Base-by-base conservation (phyloP, 2,797 vertebrate genomes). In the Galago senegalensis region DNA sequence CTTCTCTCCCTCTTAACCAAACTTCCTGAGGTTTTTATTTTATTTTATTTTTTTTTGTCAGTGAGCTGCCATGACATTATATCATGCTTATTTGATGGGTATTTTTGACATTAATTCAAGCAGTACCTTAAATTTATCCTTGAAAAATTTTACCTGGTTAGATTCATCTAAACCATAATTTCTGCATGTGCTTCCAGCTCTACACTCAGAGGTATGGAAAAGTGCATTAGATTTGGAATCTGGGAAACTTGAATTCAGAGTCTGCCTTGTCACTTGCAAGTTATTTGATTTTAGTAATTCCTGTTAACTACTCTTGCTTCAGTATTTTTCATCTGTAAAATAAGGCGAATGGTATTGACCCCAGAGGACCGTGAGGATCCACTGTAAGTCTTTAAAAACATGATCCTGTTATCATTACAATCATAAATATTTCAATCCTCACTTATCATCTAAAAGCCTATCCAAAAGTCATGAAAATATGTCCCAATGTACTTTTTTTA, bases 131-230 rank as follows among this genome's bases (percentile, higher is more conserved):
- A 85, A 70, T 93, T 72, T 63, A 87, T 75, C 70, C 11, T 61
- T 80, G 76, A 69, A 81, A 79, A 60, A 60, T 88, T 86, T 89
- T 17, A 96, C 14, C 16, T 43, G 61, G 20, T 81, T 76, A 84
- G 65, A 93, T 83, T 83, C 56, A 91, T 63, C 81, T 89, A 91
- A 94, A 77, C 27, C n/a, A 21, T 40, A 49, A 63, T 58, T 93
- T 95, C 11, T 80, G 12, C 7, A 34, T 18, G 37, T 70, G 5
- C 7, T 92, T 94, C 89, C 70, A 90, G 27, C 23, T 72, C 85
- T 49, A 23, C 63, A 83, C 17, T 34, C 86, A 93, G 9, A 83
- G 37, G 63, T 69, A n/a, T 0, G 61, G 12, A 53, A 90, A 89
- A 53, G 17, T 49, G 1, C 18, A 25, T 58, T 31, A 70, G 40